A percentile compares a stretch with the other conserved stretches of the same genome.
These are phyloP conservation scores for Eledona agricola DNA, from an alignment of 2,888 invertebrate species.

Conservation along the genomic window DNA sequence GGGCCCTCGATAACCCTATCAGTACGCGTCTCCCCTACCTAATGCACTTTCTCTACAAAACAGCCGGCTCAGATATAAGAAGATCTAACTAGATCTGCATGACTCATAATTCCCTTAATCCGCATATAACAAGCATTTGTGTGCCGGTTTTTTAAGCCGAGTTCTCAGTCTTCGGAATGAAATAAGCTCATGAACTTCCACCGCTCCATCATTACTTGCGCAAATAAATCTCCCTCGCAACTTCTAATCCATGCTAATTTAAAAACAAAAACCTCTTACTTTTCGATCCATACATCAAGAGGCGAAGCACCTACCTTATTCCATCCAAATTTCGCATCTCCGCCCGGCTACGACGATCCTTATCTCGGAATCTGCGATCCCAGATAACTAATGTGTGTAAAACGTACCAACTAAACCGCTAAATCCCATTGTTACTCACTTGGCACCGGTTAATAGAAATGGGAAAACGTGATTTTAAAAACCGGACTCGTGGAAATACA, in stretches of 20 bases:
- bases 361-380: too few relatives aligned
- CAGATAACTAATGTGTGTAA: too few relatives aligned
- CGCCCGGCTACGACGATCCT: too few relatives aligned
- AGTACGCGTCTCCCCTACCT: conserved; percentile 55
- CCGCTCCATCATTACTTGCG: conserved; percentile 49
- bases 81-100: conserved; percentile 59
- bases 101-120: conserved; percentile 63
- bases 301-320: background rate
- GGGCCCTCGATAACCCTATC: conserved; percentile 55
- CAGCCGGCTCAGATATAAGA: conserved; percentile 54
- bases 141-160: conserved; percentile 52
- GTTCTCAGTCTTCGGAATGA: conserved; percentile 57
- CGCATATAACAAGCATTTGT: conserved; percentile 62
- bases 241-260: conserved; percentile 31
- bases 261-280: conserved; percentile 23
- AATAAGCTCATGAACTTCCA: conserved; percentile 55
- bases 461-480: too few relatives aligned
- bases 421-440: too few relatives aligned
- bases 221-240: conserved; percentile 49
- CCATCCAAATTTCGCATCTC: too few relatives aligned
- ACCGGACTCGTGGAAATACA: too few relatives aligned
- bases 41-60: conserved; percentile 46
- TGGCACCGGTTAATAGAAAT: too few relatives aligned
- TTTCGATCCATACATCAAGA: background rate
- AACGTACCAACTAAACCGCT: too few relatives aligned